Evolutionary conservation across 2,797 vertebrate species (phyloP), one percentile per base, ranked within the genome.

Genomic region (Mormyrops attenuatus): DNA sequence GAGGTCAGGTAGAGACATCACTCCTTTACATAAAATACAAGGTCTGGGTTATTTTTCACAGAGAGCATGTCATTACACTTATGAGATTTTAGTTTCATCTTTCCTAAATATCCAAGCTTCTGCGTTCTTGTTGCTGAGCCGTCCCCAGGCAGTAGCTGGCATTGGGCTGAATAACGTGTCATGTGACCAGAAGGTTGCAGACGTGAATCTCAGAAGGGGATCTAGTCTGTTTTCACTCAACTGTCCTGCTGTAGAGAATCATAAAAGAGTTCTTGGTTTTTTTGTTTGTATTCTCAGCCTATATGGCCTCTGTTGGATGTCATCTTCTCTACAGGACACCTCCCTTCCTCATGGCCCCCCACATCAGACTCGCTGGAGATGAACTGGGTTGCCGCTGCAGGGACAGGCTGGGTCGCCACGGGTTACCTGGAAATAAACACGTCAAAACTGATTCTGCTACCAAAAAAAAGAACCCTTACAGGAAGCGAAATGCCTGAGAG

Each of bases 391-490:
- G 63, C 9, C 3, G 1, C 63, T 13, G 11, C 26, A 34, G 22
- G 26, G 63, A 69, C 73, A 17, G 34, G 38, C 38, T n/a, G 73
- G 73, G 34, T 80, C 38, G 38, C 38, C 38, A 44, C 34, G 73
- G 34, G 73, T 80, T 80, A 80, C 73, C 38, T 80, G 73, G 73
- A 80, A 80, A 80, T 80, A 80, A 80, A 38, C 73, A 80, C 17
- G 34, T 80, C 34, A 80, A 44, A 80, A 80, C 34, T 13, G 30
- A 41, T 38, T 77, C 38, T 20, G 34, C 34, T 26, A 30, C 5
- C 34, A 41, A 73, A 38, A 77, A 15, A 69, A 69, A 11, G 9
- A 66, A n/a, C 73, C 17, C 6, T 80, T 80, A 80, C 73, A 80
- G 73, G 73, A 80, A 80, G 38, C 38, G 73, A 80, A 41, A 44